Evolutionary conservation across 1,140 invertebrate genomes (phyloP).

Genomic region (Drosophila insularis): DNA sequence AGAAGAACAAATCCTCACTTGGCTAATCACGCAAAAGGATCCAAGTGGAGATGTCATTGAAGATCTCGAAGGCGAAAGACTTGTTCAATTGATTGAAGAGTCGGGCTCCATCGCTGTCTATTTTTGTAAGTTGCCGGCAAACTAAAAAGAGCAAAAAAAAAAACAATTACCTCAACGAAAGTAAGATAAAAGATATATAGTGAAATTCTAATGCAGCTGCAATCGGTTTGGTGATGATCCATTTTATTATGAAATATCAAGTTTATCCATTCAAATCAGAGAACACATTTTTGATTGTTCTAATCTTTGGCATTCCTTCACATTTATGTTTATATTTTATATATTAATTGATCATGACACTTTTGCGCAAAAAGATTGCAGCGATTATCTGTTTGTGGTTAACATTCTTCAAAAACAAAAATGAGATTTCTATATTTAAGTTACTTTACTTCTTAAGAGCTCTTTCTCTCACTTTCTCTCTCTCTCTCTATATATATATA

Average conservation of each 20-base stretch:
- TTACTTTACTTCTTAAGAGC: constrained; percentile 23
- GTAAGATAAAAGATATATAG: background rate
- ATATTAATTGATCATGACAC: constrained; percentile 54
- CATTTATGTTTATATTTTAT: constrained; percentile 34
- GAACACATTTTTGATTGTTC: constrained; percentile 16
- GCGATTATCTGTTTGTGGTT: constrained; percentile 41
- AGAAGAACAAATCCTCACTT: constrained; percentile 93
- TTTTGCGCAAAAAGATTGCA: constrained; percentile 82
- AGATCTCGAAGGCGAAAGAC: constrained; percentile 91
- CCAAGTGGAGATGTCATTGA: constrained; percentile 95
- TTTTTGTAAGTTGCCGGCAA: constrained; percentile 91
- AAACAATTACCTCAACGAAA: background rate
- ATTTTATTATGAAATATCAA: constrained; percentile 37
- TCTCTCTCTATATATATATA: constrained; percentile 21
- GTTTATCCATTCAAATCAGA: constrained; percentile 13
- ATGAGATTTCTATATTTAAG: constrained; percentile 3
- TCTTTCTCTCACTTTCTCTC: constrained; percentile 54
- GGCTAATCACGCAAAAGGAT: constrained; percentile 95
- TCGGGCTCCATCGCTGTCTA: constrained; percentile 94
- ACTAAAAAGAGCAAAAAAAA: background rate
- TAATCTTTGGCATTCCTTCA: constrained; percentile 6
- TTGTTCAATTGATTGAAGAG: constrained; percentile 91
- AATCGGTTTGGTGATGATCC: constrained; percentile 76
- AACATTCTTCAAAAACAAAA: constrained; percentile 26
- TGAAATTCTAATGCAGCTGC: constrained; percentile 37